Percentiles rank a stretch among this genome's conserved stretches.
Conservation (phyloP, 2,113 vertebrate genomes). For the Arvicanthis niloticus region DNA sequence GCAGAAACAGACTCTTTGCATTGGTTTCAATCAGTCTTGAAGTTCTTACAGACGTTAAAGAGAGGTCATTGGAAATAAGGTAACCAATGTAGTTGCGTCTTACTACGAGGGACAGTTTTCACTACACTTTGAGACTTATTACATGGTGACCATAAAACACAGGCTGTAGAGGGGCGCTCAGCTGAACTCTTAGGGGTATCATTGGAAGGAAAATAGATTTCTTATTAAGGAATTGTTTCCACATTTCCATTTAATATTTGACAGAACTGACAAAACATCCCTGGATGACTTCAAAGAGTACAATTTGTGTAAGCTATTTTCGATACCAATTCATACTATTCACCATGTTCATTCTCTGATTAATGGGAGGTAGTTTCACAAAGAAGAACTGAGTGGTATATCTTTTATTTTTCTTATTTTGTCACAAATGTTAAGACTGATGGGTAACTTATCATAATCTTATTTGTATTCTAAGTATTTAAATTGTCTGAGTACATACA, state of each 20-base stretch:
- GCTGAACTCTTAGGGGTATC: not conserved
- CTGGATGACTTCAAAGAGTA: not conserved
- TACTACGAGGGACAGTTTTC: not conserved
- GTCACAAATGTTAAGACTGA: not conserved
- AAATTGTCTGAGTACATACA: not conserved
- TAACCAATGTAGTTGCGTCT: not conserved
- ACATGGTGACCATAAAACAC: not conserved
- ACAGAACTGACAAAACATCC: not conserved
- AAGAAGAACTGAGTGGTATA: not conserved
- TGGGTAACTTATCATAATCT: not conserved
- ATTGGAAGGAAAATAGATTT: not conserved
- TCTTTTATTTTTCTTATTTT: not conserved
- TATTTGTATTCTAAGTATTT: slow-evolving; percentile 19
- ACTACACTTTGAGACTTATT: not conserved
- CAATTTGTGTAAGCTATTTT: not conserved
- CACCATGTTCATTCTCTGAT: not conserved
- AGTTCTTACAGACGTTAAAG: not conserved
- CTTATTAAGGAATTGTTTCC: not conserved
- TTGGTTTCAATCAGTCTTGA: not conserved
- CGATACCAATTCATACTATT: not conserved
- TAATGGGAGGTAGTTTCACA: not conserved
- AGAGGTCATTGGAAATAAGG: not conserved
- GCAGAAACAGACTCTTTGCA: not conserved
- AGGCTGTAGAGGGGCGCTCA: not conserved
- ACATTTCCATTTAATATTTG: slow-evolving; percentile 27